A percentile compares a stretch with the other conserved stretches of the same genome.
phyloP scores from a whole-genome alignment of 37 sponge, comb jelly and placozoan genomes.

The Tethya wilhelma region DNA sequence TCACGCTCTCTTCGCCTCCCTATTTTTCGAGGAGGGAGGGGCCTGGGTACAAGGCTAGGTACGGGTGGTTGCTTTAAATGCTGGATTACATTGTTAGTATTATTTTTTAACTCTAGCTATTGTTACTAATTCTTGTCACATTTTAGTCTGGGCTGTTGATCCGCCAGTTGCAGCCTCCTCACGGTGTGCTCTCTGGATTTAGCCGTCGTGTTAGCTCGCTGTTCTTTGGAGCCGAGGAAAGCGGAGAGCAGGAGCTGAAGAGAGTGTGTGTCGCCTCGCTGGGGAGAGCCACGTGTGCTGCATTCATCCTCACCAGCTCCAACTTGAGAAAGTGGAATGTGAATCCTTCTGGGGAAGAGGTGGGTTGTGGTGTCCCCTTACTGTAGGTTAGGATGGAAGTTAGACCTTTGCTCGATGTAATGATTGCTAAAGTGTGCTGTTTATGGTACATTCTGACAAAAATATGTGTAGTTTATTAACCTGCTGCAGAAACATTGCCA shows the following conservation, averaged over 20 bases:
- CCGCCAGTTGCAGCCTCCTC: conserved; percentile 8
- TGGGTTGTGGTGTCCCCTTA: too few species aligned
- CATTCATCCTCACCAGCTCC: conserved; percentile 41
- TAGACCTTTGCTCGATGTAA: too few species aligned
- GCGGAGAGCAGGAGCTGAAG: conserved; percentile 18
- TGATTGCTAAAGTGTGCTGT: background rate
- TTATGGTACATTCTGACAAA: background rate
- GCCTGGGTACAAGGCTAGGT: too few species aligned
- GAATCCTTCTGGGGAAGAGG: conserved; percentile 17
- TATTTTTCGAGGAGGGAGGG: too few species aligned
- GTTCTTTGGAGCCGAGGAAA: conserved; percentile 53
- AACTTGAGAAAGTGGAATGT: conserved; percentile 53
- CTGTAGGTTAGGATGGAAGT: too few species aligned
- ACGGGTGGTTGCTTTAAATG: too few species aligned
- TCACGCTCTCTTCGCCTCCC: too few species aligned
- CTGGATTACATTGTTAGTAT: too few species aligned
- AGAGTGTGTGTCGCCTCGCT: background rate
- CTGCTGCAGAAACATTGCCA: too few species aligned
- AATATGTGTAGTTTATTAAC: background rate
- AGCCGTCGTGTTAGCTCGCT: conserved; percentile 70
- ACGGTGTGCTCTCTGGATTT: conserved; percentile 72
- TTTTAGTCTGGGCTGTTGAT: conserved; percentile 21
- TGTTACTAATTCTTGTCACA: background rate
- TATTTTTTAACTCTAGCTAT: too few species aligned
- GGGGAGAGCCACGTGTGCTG: background rate